These are phyloP conservation scores for Ophonus ardosiacus DNA, from an alignment of 2,888 invertebrate species.

Conservation along the genomic window DNA sequence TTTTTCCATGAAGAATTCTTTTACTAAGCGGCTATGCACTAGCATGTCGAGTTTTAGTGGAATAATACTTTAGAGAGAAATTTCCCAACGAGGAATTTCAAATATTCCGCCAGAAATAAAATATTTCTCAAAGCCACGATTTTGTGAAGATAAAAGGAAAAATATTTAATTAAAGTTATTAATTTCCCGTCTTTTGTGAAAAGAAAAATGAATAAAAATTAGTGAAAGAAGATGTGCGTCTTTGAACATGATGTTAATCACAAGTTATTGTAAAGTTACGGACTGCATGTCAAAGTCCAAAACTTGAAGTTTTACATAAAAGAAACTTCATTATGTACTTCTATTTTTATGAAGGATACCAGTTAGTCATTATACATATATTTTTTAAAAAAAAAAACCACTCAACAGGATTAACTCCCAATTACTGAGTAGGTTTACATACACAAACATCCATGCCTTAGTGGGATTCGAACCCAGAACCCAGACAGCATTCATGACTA, in stretches of 20 bases:
- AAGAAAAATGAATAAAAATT: constrained; percentile 22
- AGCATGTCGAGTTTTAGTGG: constrained; percentile 7
- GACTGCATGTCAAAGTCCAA: not conserved
- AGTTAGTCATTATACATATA: no score
- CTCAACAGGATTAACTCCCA: no score
- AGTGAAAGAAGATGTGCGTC: not conserved
- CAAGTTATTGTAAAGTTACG: constrained; percentile 1
- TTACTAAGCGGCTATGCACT: not conserved
- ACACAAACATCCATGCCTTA: no score
- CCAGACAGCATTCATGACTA: no score
- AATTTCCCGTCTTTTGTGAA: not conserved
- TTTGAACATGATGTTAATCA: not conserved
- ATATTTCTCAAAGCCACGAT: constrained; percentile 33
- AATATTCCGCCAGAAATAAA: constrained; percentile 19
- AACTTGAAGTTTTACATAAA: not conserved
- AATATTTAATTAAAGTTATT: constrained; percentile 43
- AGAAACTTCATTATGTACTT: not conserved
- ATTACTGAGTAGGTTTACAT: no score
- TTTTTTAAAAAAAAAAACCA: no score
- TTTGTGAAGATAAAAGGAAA: constrained; percentile 28
- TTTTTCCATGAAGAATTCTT: not conserved
- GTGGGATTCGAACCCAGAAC: no score
- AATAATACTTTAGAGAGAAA: constrained; percentile 12
- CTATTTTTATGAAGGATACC: not conserved
- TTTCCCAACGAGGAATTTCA: constrained; percentile 13